Percentiles rank a stretch among this genome's conserved stretches.
phyloP scores from a whole-genome alignment of 2,113 vertebrate species.

The Catharus fuscescens region DNA sequence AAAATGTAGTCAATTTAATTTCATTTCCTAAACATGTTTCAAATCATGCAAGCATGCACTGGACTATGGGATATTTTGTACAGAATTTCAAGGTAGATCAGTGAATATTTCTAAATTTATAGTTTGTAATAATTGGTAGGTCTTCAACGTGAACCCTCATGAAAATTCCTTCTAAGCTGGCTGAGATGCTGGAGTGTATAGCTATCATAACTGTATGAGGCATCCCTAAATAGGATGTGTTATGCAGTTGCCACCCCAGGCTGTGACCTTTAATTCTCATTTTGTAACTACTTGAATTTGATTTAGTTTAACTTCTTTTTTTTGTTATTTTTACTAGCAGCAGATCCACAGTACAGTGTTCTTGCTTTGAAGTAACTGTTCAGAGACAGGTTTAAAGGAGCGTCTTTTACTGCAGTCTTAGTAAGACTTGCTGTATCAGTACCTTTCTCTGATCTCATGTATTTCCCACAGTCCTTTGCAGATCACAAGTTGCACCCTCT shows the following conservation, averaged over 20 bases:
- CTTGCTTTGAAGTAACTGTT: background rate
- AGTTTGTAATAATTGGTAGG: background rate
- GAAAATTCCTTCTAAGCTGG: background rate
- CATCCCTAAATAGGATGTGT: background rate
- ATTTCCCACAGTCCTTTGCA: background rate
- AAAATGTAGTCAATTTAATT: background rate
- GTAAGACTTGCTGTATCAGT: background rate
- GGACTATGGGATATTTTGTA: background rate
- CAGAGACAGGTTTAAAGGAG: background rate
- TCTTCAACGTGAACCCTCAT: background rate
- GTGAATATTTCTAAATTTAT: background rate
- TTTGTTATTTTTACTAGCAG: background rate
- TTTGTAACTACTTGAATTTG: background rate
- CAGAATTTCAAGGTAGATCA: background rate
- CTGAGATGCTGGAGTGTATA: background rate
- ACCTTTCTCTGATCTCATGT: background rate
- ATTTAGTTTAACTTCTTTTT: background rate
- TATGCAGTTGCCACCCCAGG: background rate
- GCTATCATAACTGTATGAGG: background rate
- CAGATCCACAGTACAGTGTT: background rate
- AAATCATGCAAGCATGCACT: rapidly evolving
- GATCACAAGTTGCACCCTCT: background rate
- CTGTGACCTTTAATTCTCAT: background rate
- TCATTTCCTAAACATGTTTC: background rate
- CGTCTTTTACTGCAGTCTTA: background rate